phyloP scores from a whole-genome alignment of 2,113 vertebrate genomes.

The Cololabis saira region DNA sequence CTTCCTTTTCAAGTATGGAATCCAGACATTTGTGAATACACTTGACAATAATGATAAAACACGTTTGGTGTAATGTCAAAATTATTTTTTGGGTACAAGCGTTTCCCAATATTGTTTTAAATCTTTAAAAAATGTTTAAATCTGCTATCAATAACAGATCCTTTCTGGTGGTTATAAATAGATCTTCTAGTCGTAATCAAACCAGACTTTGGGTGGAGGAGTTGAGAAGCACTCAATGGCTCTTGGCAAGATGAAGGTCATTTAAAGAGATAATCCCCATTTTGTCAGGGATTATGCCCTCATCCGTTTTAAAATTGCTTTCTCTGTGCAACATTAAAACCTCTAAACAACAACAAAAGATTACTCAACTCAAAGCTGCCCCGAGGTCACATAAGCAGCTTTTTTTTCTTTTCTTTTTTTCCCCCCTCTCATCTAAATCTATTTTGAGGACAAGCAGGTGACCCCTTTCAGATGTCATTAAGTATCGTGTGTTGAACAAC shows the following conservation, averaged over 20 bases:
- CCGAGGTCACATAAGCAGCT: slow-evolving; percentile 54
- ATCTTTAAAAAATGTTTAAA: no score
- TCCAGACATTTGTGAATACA: no score
- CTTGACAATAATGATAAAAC: no score
- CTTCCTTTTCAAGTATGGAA: no score
- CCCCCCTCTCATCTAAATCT: slow-evolving; percentile 31
- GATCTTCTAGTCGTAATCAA: slow-evolving; percentile 66
- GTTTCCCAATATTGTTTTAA: no score
- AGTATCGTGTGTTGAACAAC: slow-evolving; percentile 20
- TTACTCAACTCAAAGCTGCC: slow-evolving; percentile 56
- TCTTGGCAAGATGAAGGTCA: slow-evolving; percentile 78
- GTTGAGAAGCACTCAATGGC: slow-evolving; percentile 69
- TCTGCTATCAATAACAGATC: slow-evolving; percentile 20
- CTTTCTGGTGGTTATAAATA: slow-evolving; percentile 54
- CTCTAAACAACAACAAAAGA: slow-evolving; percentile 79
- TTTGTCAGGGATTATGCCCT: slow-evolving; percentile 77
- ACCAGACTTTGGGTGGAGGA: slow-evolving; percentile 54
- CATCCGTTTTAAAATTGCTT: slow-evolving; percentile 81
- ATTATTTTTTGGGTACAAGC: no score
- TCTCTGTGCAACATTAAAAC: slow-evolving; percentile 71
- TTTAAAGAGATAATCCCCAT: slow-evolving; percentile 80
- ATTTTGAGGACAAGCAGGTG: slow-evolving; percentile 40
- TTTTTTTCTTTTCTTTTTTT: slow-evolving; percentile 5
- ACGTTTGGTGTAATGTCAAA: no score
- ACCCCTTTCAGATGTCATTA: slow-evolving; percentile 53